phyloP scores from a whole-genome alignment of 2,888 invertebrate species.

The Boloria euphrosyne region DNA sequence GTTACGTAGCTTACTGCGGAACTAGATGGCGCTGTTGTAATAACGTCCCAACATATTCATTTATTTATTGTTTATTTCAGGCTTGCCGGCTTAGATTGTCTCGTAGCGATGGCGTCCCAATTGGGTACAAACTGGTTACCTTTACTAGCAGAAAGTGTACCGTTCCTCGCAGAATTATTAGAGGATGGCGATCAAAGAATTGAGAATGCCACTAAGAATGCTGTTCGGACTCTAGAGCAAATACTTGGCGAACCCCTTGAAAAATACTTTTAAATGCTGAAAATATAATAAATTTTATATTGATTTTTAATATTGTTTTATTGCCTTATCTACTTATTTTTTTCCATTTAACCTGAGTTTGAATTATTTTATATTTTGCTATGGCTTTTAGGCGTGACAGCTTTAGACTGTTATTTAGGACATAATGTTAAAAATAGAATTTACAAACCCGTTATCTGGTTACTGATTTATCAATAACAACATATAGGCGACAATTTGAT shows the following conservation, averaged over 20 bases:
- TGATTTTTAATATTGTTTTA: not conserved
- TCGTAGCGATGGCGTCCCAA: constrained; percentile 90
- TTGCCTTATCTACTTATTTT: not conserved
- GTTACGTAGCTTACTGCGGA: no score
- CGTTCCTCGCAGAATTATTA: constrained; percentile 95
- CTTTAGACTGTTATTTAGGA: no score
- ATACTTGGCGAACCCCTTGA: constrained; percentile 95
- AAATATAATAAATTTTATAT: constrained; percentile 4
- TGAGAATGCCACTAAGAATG: constrained; percentile 89
- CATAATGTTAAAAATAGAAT: no score
- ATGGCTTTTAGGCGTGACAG: no score
- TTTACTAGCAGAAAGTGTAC: constrained; percentile 95
- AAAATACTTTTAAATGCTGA: constrained; percentile 86
- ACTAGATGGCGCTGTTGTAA: no score
- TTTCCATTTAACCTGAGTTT: no score
- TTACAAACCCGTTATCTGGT: no score
- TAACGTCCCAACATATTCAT: no score
- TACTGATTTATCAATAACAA: no score
- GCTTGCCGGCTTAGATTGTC: constrained; percentile 86
- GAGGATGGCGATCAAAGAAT: constrained; percentile 94
- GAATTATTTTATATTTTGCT: no score
- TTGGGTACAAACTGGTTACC: constrained; percentile 94
- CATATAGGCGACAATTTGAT: no score
- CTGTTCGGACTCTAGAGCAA: constrained; percentile 91
- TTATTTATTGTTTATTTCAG: constrained; percentile 70